Evolutionary conservation across 2,113 vertebrate species (phyloP), one percentile per base, ranked within the genome.

Genomic region (Eonycteris spelaea): DNA sequence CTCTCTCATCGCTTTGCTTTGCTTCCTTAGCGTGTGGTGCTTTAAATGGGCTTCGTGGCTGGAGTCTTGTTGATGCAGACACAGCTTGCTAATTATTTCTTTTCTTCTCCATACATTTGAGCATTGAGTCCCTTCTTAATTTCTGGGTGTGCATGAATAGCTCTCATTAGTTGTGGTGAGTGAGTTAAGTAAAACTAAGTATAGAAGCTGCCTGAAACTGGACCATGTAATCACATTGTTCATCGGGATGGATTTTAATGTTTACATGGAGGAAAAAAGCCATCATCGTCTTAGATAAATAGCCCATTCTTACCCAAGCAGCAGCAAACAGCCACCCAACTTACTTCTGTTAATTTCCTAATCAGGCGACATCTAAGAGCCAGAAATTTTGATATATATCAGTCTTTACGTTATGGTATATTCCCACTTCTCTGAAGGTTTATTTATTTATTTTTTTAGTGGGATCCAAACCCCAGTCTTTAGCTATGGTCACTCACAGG

Each of bases 171-270:
- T 68, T 33, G 74, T 75, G 79, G 51, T 90, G 63, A 96, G 59
- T 85, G 91, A 11, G 19, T 94, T 88, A 92, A 86, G 88, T 59
- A 82, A 94, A 75, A 87, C 91, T 89, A 86, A 95, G 65, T 79
- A n/a, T 53, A 90, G 84, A 84, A 35, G 38, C 71, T 90, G 18
- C 1, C 43, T 40, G 92, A 95, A 89, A 93, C 71, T 24, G 28
- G 86, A 90, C 85, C 73, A 4, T 83, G 67, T 96, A 85, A 88
- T 82, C 70, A 84, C 40, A 16, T 67, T 83, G 91, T 96, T 93
- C 51, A 65, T 94, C 55, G 35, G 67, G 94, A 88, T 75, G 75
- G 67, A 87, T 90, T 95, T 93, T 65, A 83, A 68, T 91, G 95
- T 94, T 86, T 91, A 74, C 77, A 22, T 74, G 78, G 33, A 65